Evolutionary conservation across 2,797 vertebrate genomes (phyloP), one percentile per base, ranked within the genome.

Genomic region (Lacerta bilineata): DNA sequence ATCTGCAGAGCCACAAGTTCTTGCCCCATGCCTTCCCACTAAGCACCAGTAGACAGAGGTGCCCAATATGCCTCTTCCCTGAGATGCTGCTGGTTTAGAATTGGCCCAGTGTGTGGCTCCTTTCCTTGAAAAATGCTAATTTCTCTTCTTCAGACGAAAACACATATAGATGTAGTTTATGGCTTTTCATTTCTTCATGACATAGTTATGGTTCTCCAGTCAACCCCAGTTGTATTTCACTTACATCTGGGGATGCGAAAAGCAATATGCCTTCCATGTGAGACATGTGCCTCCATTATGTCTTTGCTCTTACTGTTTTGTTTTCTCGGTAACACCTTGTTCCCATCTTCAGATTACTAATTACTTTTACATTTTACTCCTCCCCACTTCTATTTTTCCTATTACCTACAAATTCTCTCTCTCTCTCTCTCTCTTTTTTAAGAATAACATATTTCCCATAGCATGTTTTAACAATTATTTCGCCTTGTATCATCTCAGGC

Each of bases 151-250:
- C 75, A 77, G 41, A 27, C 25, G 41, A 46, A 11, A 27, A 29
- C 10, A 77, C 75, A 77, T 55, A 55, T 55, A 81, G 61, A 90
- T 59, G 5, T 79, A 33, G 18, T 91, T 88, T 17, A 80, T 69
- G 76, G 13, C 87, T 89, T 93, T 90, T 29, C 92, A 87, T 78
- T 66, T 80, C 1, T 90, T 92, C 89, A 88, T 80, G 23, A 83
- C 76, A 64, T 1, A 50, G 39, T 39, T 90, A 93, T 94, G 87
- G 90, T 46, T 83, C 89, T 91, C 3, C 0, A 77, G 59, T 33
- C 75, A 46, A 79, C 61, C 85, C 15, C 85, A 90, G 90, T 18
- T 81, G 36, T 75, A 74, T 81, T 87, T 79, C 4, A 83, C 89
- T 93, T 80, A 43, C 33, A 41, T 27, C 61, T 90, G 87, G 88